Conservation (phyloP, 2,888 invertebrate species). For the Dermolepida albohirtum region DNA sequence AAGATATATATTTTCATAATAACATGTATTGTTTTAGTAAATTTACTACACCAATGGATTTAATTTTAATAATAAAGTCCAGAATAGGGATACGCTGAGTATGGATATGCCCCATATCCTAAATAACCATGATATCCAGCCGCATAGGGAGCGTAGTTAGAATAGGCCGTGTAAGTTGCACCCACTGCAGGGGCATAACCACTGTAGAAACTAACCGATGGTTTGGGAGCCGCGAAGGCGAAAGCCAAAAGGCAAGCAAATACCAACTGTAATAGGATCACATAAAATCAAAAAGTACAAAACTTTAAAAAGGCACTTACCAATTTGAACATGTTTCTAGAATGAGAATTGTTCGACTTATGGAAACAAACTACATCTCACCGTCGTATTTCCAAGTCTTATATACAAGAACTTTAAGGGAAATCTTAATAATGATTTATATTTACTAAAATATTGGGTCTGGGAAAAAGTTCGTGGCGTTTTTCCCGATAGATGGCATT, state of each 20-base stretch:
- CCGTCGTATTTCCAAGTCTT: neutral
- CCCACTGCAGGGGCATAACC: constrained; percentile 6
- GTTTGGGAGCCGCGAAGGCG: constrained; percentile 60
- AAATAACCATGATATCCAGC: constrained; percentile 24
- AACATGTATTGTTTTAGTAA: no score
- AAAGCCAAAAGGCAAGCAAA: constrained; percentile 66
- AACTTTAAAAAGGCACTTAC: constrained; percentile 15
- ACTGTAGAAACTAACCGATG: constrained; percentile 27
- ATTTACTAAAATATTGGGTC: no score
- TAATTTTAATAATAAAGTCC: constrained; percentile 3
- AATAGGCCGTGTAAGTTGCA: constrained; percentile 36
- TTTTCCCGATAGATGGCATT: no score
- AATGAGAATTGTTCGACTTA: constrained; percentile 32
- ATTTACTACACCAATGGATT: neutral
- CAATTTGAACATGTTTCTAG: constrained; percentile 33
- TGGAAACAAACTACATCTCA: constrained; percentile 21
- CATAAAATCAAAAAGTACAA: constrained; percentile 2
- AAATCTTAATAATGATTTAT: constrained; percentile 1
- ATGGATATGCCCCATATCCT: constrained; percentile 12
- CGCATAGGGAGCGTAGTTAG: constrained; percentile 31
- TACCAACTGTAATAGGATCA: constrained; percentile 61
- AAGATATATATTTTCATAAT: no score
- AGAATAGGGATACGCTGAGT: constrained; percentile 29
- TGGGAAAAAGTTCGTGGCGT: no score
- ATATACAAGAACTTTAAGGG: constrained; percentile 27